Evolutionary conservation across 2,888 invertebrate genomes (phyloP).

Genomic region (Tenthredo notha): DNA sequence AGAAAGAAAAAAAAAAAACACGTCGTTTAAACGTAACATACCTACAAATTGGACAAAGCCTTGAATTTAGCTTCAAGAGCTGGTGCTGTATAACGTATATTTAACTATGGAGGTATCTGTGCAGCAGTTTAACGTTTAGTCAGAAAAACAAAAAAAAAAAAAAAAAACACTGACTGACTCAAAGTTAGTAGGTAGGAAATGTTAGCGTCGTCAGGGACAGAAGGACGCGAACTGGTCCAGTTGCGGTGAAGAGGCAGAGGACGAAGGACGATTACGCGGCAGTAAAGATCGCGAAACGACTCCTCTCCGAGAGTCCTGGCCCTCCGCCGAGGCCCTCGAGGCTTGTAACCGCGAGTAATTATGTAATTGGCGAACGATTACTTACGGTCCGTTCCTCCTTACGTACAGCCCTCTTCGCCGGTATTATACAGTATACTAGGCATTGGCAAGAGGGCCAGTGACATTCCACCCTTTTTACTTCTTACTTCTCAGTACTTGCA

Average conservation of each 20-base stretch:
- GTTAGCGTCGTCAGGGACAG: conserved; percentile 42
- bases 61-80: not conserved
- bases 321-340: conserved; percentile 60
- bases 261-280: conserved; percentile 72
- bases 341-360: conserved; percentile 74
- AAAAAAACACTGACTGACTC: conserved; percentile 16
- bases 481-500: conserved; percentile 64
- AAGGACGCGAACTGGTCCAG: conserved; percentile 43
- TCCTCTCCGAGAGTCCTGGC: conserved; percentile 62
- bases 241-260: conserved; percentile 21
- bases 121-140: conserved; percentile 3
- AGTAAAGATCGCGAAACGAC: conserved; percentile 78
- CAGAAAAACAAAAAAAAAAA: not conserved
- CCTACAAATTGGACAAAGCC: conserved; percentile 30
- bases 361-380: conserved; percentile 78
- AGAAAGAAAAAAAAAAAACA: not conserved
- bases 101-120: conserved; percentile 18
- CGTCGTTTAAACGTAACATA: conserved; percentile 23
- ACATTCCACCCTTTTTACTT: conserved; percentile 76
- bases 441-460: conserved; percentile 66
- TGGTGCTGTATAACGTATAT: not conserved
- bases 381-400: conserved; percentile 67
- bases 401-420: conserved; percentile 67
- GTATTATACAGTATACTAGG: conserved; percentile 68
- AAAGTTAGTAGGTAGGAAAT: conserved; percentile 17